Conservation (phyloP, 2,797 vertebrate species). For the Malurus leucopterus region DNA sequence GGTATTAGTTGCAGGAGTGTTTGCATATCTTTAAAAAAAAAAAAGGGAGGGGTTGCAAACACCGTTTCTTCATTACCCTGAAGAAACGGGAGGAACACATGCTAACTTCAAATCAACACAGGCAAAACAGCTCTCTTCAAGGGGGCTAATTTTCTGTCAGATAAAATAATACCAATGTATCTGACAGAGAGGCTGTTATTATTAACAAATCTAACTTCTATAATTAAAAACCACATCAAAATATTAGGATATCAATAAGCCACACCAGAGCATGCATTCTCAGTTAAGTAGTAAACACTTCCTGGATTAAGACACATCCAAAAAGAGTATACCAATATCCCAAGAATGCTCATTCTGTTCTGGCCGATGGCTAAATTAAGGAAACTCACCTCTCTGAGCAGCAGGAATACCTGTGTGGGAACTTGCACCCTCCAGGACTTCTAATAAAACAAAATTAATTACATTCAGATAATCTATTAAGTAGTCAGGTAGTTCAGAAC, state of each 20-base stretch:
- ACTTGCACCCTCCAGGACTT: slow-evolving; percentile 78
- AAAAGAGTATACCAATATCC: slow-evolving; percentile 43
- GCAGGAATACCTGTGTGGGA: slow-evolving; percentile 79
- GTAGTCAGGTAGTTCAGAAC: slow-evolving; percentile 10
- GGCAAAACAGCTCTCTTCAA: slow-evolving; percentile 18
- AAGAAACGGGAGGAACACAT: slow-evolving; percentile 37
- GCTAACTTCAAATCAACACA: slow-evolving; percentile 37
- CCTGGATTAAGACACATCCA: slow-evolving; percentile 38
- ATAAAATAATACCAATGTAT: background rate
- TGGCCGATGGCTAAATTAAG: slow-evolving; percentile 49
- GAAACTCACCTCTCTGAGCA: slow-evolving; percentile 80
- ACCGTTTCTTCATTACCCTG: background rate
- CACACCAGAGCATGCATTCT: slow-evolving; percentile 56
- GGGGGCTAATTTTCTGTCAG: background rate
- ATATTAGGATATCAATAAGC: slow-evolving; percentile 27
- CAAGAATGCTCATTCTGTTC: slow-evolving; percentile 53
- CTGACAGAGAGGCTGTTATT: background rate
- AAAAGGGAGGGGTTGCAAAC: background rate
- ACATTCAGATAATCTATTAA: background rate
- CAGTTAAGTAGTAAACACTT: slow-evolving; percentile 51
- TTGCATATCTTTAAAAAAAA: background rate
- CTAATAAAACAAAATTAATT: slow-evolving; percentile 74
- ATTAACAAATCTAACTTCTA: background rate
- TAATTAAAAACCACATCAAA: background rate
- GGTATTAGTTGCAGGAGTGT: slow-evolving; percentile 37